Base-by-base conservation (phyloP, 2,797 vertebrate species). In the Sebastes ruberrimus region DNA sequence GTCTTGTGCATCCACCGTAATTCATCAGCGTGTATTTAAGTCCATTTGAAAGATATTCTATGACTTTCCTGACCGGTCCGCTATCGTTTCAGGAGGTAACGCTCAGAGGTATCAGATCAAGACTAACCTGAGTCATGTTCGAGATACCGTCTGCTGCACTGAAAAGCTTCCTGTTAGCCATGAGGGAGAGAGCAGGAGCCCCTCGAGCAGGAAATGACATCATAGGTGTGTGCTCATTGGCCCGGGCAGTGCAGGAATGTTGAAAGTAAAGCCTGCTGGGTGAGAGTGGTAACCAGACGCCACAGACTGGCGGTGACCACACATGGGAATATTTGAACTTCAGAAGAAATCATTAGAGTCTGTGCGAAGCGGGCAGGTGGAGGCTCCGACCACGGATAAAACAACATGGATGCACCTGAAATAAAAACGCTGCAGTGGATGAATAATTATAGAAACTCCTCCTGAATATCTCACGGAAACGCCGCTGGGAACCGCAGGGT, bases 181-280 rank as follows among this genome's bases (percentile, higher is more conserved):
- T 11, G 5, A 42, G 61, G 78, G 56, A 5, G 53, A 63, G 67
- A 92, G 78, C 71, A 49, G 81, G 80, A 82, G 64, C 33, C 88
- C 90, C 87, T 61, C 27, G 25, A 90, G 94, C 86, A 95, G 94
- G 94, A 95, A 95, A 95, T 96, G 90, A 96, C 89, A 92, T 94
- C 95, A 96, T 84, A 76, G 72, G 76, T 83, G 85, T 85, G 84
- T 93, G 93, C 10, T 77, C 90, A 90, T 89, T 74, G 78, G 92
- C 90, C 7, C 81, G 90, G 84, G 88, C 66, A 28, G 86, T 1
- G 92, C 57, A 84, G 75, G 71, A 89, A 82, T 86, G 86, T 25
- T 95, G 92, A 95, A 95, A 95, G 94, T 46, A 46, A 3, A 46
- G 81, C 59, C 73, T 78, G 33, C 74, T 78, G 82, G 83, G 83